Conservation (phyloP, 2,113 vertebrate genomes). For the Myodes glareolus region DNA sequence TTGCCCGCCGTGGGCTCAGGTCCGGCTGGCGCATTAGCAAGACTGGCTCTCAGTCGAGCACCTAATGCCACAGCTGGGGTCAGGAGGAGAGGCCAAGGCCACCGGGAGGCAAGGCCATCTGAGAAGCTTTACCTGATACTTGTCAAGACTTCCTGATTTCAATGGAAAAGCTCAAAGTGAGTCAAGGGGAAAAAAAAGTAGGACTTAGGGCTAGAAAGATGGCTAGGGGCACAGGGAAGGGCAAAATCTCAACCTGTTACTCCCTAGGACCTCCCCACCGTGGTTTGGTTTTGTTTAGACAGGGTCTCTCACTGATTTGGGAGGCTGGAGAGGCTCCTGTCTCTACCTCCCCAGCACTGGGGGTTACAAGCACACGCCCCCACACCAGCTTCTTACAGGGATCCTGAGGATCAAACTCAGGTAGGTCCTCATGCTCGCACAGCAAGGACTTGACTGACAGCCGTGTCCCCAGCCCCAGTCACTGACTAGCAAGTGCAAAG, state of each 20-base stretch:
- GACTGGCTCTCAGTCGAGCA: not conserved
- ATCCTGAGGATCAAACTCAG: too few relatives aligned
- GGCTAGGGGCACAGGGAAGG: fast-evolving
- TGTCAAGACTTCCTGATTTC: not conserved
- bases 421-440: too few relatives aligned
- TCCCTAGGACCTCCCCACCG: not conserved
- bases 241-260: not conserved
- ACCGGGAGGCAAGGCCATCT: not conserved
- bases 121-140: not conserved
- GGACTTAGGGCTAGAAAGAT: not conserved
- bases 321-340: not conserved
- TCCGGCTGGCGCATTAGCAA: not conserved
- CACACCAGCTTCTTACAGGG: too few relatives aligned
- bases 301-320: not conserved
- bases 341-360: not conserved
- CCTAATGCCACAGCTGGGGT: too few relatives aligned
- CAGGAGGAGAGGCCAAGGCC: not conserved
- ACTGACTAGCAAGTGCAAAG: too few relatives aligned
- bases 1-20: not conserved
- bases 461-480: too few relatives aligned
- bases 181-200: too few relatives aligned
- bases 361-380: not conserved
- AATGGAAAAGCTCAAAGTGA: not conserved
- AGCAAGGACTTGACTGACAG: too few relatives aligned
- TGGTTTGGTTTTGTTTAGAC: not conserved